Base-by-base conservation (phyloP, 64 coral and sea anemone species). In the Montipora sp. region DNA sequence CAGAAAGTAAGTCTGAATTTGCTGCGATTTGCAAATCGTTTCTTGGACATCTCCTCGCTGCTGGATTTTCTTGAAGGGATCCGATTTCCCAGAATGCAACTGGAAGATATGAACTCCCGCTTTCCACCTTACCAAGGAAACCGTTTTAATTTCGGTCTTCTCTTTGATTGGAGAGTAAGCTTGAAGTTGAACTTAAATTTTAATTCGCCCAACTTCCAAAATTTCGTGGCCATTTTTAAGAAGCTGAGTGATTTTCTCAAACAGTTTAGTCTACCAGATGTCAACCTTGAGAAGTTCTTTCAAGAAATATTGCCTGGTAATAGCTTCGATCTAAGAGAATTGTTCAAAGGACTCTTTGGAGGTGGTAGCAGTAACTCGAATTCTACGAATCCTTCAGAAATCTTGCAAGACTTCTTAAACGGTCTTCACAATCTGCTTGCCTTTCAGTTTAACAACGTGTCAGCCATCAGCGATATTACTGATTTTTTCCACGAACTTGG, bases 151-250 rank as follows among this genome's bases (percentile, higher is more conserved):
- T 98, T 98, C 80, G 97, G 94, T 5, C 89, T 98, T n/a, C 81
- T 75, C 3, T 98, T 98, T 81, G 85, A 98, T 63, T 98, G 97
- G 97, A 93, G 75, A 72, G 89, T 94, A 14, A 87, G 72, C 15
- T 71, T 98, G 19, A 89, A 94, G 23, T 96, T 96, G 20, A 74
- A 92, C 5, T 77, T 98, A 5, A 77, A 98, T 48, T 51, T 96
- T 11, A 96, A 93, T 47, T 84, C 65, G 45, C 88, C 84, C 27
- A 71, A 71, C 13, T 98, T 98, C 83, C 18, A 46, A 9, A 90
- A 86, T n/a, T 87, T 98, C 61, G 8, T 83, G 7, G 73, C 68
- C 19, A 57, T 96, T 51, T 47, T 98, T n/a, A 21, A 53, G 21
- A 79, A 80, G 19, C 51, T 98, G 15, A 53, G 82, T 6, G 86